phyloP scores from a whole-genome alignment of 2,888 invertebrate species.

The Alentia gelatinosa region DNA sequence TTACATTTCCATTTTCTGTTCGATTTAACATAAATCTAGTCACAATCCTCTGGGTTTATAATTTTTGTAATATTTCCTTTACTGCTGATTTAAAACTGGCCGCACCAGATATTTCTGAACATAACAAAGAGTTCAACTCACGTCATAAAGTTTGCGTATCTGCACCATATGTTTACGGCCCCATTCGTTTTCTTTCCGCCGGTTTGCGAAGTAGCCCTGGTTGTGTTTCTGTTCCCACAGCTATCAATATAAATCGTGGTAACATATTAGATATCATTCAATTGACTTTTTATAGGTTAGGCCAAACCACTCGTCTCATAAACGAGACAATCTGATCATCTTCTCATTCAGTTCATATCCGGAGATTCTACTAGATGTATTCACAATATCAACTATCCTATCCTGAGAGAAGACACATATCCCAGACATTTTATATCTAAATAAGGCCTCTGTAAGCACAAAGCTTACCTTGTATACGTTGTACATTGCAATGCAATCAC shows the following conservation, averaged over 20 bases:
- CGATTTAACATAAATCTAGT: too few relatives aligned
- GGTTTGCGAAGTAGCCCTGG: constrained; percentile 83
- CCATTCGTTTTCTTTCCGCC: constrained; percentile 81
- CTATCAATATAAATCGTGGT: constrained; percentile 79
- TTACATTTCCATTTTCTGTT: too few relatives aligned
- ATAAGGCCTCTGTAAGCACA: not conserved
- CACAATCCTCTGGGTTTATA: too few relatives aligned
- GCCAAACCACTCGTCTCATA: too few relatives aligned
- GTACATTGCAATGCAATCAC: constrained; percentile 91
- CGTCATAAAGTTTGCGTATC: constrained; percentile 74
- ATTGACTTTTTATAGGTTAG: too few relatives aligned
- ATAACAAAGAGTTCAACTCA: constrained; percentile 58
- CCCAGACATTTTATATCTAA: not conserved
- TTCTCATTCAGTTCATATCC: too few relatives aligned
- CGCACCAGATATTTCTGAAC: too few relatives aligned
- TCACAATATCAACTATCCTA: too few relatives aligned
- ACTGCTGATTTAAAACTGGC: too few relatives aligned
- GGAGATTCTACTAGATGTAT: too few relatives aligned
- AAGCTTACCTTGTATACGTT: constrained; percentile 86
- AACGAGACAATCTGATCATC: too few relatives aligned
- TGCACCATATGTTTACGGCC: constrained; percentile 73
- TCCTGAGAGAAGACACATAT: not conserved
- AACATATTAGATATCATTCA: not conserved
- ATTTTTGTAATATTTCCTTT: too few relatives aligned
- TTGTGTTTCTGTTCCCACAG: constrained; percentile 86